Base-by-base conservation (phyloP, 2,888 invertebrate species). In the Zeuzera pyrina region DNA sequence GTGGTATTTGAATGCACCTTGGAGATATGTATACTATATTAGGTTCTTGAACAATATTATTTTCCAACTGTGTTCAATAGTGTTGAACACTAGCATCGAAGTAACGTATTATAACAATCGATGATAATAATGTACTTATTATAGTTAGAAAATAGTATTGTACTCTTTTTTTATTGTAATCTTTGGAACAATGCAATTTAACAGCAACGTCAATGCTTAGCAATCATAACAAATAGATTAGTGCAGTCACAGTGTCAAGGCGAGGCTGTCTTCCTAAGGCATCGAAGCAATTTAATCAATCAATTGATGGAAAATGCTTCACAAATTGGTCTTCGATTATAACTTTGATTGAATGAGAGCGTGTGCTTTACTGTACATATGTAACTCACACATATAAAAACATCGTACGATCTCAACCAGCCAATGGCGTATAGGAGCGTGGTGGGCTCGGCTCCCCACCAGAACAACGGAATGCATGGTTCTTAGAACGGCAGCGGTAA, bases 391-490 rank as follows among this genome's bases (percentile, higher is more conserved):
- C 72, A 58, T 42, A 39, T 38, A 55, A 52, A 61, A 56, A 68
- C 51, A 83, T 84, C 84, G 68, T 83, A 83, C 69, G 84, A 84
- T 84, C 48, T 50, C 36, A 36, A 44, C 44, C 47, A 59, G 56
- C 84, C 84, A 84, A 84, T 84, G 44, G 46, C 41, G 60, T 41
- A 24, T 24, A 34, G 47, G 52, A 43, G 54, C 62, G 63, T 60
- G 59, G 83, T 81, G 84, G 84, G 84, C 84, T 81, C 74, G 84
- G 49, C 83, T 63, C 73, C 78, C 81, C 78, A 70, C 77, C 60
- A 68, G 45, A 50, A 38, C 63, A 47, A 56, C 45, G 78, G 81
- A 74, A 79, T 79, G 79, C 62, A 62, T 61, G 56, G 52, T 65
- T 70, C 66, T 68, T 55, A 69, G 71, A 78, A 69, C 65, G 67